Base-by-base conservation (phyloP, 1,140 invertebrate species). In the Eurosta solidaginis region DNA sequence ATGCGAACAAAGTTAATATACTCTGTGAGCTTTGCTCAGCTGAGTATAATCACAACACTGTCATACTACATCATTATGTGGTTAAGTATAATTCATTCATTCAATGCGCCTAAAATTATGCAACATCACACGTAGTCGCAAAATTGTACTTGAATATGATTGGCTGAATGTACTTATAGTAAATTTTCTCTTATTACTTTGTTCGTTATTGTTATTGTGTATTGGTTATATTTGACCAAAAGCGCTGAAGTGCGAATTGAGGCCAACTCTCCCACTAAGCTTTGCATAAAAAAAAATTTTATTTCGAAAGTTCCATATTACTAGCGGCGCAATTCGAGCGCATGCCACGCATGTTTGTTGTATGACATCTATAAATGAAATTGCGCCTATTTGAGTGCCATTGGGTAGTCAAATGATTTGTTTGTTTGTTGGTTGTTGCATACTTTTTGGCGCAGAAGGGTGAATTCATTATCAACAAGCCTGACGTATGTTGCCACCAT, bases 361-460 rank as follows among this genome's bases (percentile, higher is more conserved):
- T n/a, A n/a, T 68, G 59, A 42, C 59, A 68, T 68, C 33, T 33
- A 68, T 68, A 68, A 68, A 68, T 68, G 36, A 40, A 68, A 68
- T 68, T 68, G 59, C n/a, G n/a, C 33, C 59, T 68, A 68, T 40
- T 33, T 33, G 22, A 36, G 59, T 27, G 14, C 2, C 29, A 40
- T 14, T 14, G 10, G 10, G 59, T 33, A 33, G 59, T 68, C n/a
- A 33, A 40, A 68, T 68, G 59, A 68, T 20, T 68, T 68, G 27
- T 40, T 47, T n/a, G n/a, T n/a, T n/a, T n/a, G n/a, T 68, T 68
- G 6, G 14, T 17, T 68, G 59, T 68, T 68, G 59, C 59, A 68
- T 68, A 68, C 17, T 68, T 68, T 68, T 40, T 68, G 59, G 59
- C 59, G 59, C 59, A 33, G 36, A 68, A 68, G 59, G 33, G 59